Evolutionary conservation across 1,140 invertebrate genomes (phyloP), one percentile per base, ranked within the genome.

Genomic region (Teleopsis dalmanni): DNA sequence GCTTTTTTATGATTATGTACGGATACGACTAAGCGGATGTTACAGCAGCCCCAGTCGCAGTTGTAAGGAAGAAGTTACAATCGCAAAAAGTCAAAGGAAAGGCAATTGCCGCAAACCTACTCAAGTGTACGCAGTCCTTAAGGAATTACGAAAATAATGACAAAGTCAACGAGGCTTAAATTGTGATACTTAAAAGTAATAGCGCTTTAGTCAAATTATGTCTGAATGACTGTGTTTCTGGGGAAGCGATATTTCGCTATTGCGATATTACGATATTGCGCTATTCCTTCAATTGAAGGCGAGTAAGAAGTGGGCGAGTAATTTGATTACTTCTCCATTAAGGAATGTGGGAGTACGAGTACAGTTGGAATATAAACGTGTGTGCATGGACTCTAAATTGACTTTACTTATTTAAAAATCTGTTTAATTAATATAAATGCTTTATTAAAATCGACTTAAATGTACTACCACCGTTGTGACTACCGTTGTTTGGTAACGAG

Each of bases 111-210:
- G 59, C 62, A 64, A 23, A 23, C 23, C 10, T 59, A 61, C 59
- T 64, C 57, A 57, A 59, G 57, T 57, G 60, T 60, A 62, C 57
- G 60, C 50, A 65, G 65, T 64, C 62, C 57, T 62, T 44, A 25
- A 19, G 26, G 41, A 16, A 43, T 29, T 29, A 19, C 26, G 3
- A 6, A 11, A 43, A 42, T 42, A 42, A 26, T 37, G 13, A 37
- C 25, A 42, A 44, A 47, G 47, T 27, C 38, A 51, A 38, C 45
- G 34, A 48, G 41, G 34, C 56, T 43, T 27, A 55, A 55, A 50
- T 55, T 53, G 48, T 26, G 48, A 54, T 56, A 51, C 60, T 61
- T 59, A 54, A 50, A 40, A 56, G 54, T 65, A 66, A 65, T 60
- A 56, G 57, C 47, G 48, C 34, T 41, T 44, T 49, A 35, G 22